These are phyloP conservation scores for Scarus forsteni DNA, from an alignment of 2,797 vertebrate species.

Conservation along the genomic window DNA sequence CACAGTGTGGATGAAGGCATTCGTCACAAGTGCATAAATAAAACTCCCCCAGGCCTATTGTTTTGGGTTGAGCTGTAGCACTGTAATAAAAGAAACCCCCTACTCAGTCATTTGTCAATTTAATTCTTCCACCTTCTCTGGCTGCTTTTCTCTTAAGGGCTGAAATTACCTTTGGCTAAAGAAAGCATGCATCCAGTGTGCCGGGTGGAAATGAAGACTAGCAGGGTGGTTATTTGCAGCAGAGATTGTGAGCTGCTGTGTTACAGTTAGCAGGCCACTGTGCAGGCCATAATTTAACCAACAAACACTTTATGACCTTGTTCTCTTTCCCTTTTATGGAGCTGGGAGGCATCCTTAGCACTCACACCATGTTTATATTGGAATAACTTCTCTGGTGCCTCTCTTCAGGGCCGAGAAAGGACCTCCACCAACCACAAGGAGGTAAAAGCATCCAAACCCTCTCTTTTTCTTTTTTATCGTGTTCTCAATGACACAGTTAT, in stretches of 20 bases:
- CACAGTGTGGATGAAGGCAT: constrained; percentile 42
- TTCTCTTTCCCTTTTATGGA: constrained; percentile 59
- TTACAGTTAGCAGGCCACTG: constrained; percentile 6
- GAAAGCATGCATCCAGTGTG: constrained; percentile 9
- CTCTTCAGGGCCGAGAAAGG: constrained; percentile 27
- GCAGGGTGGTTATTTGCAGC: background rate
- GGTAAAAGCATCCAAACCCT: too few species aligned
- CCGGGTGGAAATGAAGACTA: constrained; percentile 8
- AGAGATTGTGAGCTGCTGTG: constrained; percentile 15
- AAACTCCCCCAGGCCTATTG: constrained; percentile 50
- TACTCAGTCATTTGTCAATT: constrained; percentile 30
- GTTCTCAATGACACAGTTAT: too few species aligned
- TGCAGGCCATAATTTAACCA: constrained; percentile 24
- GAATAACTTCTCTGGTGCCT: constrained; percentile 42
- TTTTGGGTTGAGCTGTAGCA: constrained; percentile 40
- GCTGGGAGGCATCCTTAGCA: constrained; percentile 41
- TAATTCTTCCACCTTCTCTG: constrained; percentile 25
- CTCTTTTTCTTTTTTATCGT: too few species aligned
- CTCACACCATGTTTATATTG: constrained; percentile 55
- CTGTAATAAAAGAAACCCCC: constrained; percentile 40
- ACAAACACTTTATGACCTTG: constrained; percentile 35
- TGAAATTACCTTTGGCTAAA: constrained; percentile 16
- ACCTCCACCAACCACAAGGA: too few species aligned
- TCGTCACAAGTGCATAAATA: constrained; percentile 67
- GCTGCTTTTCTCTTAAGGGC: constrained; percentile 22